Evolutionary conservation across 1,140 invertebrate species (phyloP).

Genomic region (Cyrtorhinus lividipennis): DNA sequence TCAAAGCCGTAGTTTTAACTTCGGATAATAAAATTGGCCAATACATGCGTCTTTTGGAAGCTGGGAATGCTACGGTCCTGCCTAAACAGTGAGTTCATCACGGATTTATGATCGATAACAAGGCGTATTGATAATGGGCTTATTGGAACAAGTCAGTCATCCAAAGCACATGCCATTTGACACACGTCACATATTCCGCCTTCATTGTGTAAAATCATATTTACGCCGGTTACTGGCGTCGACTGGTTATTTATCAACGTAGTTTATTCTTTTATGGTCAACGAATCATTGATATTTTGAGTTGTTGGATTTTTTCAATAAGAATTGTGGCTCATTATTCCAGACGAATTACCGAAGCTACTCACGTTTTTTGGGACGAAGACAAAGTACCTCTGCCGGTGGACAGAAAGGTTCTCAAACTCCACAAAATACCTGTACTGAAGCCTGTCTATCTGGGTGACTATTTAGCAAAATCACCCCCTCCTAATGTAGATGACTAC

Average conservation of each 20-base stretch:
- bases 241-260: no score
- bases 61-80: conserved; percentile 52
- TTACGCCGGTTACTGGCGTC: no score
- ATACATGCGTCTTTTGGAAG: conserved; percentile 50
- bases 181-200: no score
- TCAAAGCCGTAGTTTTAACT: conserved; percentile 53
- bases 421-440: conserved; percentile 37
- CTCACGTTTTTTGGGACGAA: conserved; percentile 41
- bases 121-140: no score
- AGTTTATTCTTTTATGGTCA: no score
- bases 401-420: conserved; percentile 35
- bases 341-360: conserved; percentile 31
- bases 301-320: background rate
- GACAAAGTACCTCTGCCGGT: conserved; percentile 34
- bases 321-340: background rate
- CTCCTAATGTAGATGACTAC: conserved; percentile 5
- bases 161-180: no score
- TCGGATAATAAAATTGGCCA: conserved; percentile 42
- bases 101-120: no score
- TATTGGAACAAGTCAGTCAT: no score
- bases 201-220: no score
- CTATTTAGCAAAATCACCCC: conserved; percentile 28
- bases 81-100: conserved; percentile 37
- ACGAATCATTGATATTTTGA: no score
- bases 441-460: conserved; percentile 41